These are phyloP conservation scores for Phaethon lepturus DNA, from an alignment of 2,113 vertebrate genomes.

Conservation along the genomic window DNA sequence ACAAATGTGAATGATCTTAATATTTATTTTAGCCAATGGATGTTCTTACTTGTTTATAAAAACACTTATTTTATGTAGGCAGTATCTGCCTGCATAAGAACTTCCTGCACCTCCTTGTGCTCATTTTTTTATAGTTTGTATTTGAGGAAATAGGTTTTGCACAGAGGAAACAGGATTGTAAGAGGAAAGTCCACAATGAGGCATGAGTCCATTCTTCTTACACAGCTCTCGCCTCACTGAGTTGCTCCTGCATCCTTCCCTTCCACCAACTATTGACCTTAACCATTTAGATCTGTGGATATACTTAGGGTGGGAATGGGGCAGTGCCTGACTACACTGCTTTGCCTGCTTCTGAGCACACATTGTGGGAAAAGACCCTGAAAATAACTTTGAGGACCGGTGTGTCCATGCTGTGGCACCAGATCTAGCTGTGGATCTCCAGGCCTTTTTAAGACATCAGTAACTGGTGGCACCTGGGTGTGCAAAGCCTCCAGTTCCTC, in stretches of 20 bases:
- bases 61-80: background rate
- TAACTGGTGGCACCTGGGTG: background rate
- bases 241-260: background rate
- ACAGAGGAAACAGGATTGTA: background rate
- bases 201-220: background rate
- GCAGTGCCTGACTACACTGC: background rate
- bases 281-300: background rate
- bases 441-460: background rate
- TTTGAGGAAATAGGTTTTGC: background rate
- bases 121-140: background rate
- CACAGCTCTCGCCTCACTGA: background rate
- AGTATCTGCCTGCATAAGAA: background rate
- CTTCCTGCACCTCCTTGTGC: background rate
- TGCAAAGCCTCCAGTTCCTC: background rate
- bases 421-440: background rate
- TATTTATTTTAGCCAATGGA: background rate
- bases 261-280: background rate
- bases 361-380: rapidly evolving
- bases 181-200: background rate
- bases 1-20: background rate
- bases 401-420: background rate
- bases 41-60: background rate
- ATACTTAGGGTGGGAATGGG: background rate
- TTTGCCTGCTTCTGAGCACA: background rate
- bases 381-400: background rate